Base-by-base conservation (phyloP, 53 echinoderm and acorn worm species). In the Crossaster papposus region DNA sequence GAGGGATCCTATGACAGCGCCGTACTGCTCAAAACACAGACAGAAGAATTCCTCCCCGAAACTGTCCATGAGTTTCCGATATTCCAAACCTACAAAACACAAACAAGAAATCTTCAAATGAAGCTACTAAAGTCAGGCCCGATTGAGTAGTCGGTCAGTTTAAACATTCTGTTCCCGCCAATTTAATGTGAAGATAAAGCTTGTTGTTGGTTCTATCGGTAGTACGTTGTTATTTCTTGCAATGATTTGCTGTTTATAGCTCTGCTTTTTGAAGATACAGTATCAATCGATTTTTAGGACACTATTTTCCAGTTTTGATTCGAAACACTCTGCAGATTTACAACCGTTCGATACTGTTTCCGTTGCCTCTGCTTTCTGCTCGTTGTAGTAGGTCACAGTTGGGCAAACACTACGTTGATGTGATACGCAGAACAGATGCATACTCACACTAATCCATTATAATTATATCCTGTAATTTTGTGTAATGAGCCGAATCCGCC, bases 11-110 rank as follows among this genome's bases (percentile, higher is more conserved):
- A 96, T 91, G 54, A 93, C 91, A 26, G 83, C 89, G 65, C 96
- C 95, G 70, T 96, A 94, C 74, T 79, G 88, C 79, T 96, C 96
- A 88, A 95, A 96, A 86, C 96, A 96, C 85, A 96, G 89, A 79
- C 96, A 95, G 92, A 96, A 96, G 58, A 94, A 96, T 79, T 96
- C 96, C 82, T 96, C 96, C 2, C 96, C 96, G 31, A 95, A 96
- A 38, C 95, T 74, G 79, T 96, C 96, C 95, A 96, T 95, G 51
- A 96, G 91, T 79, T 94, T 92, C 30, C 92, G 92, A 80, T 96
- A 96, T 80, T 96, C 96, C 62, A 96, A 88, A 86, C 96, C 96
- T 96, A 80, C 12, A 71, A 55, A 34, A 80, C 14, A 32, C 18
- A 58, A 54, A 20, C 11, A 68, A 23, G 4, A 28, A 14, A 20